These are phyloP conservation scores for Sardinella longiceps DNA, from an alignment of 2,797 vertebrate species.

Conservation along the genomic window DNA sequence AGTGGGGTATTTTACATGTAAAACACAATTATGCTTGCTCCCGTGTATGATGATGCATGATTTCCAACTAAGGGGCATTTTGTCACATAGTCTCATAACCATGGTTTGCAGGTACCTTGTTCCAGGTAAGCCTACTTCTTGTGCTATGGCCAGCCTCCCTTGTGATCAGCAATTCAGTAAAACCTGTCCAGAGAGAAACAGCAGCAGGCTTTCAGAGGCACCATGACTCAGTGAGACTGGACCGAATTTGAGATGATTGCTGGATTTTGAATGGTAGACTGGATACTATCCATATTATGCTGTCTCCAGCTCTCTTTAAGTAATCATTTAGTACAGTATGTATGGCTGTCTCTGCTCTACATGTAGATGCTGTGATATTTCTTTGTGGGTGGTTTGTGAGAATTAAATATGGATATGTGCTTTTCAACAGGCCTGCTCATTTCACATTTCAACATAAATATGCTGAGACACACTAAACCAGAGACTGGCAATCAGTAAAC, in stretches of 20 bases:
- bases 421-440: neutral
- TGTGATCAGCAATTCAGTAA: neutral
- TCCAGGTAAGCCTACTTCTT: too few relatives aligned
- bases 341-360: neutral
- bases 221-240: neutral
- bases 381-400: too few relatives aligned
- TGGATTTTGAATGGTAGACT: neutral
- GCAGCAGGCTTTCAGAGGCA: neutral
- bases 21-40: neutral
- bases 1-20: too few relatives aligned
- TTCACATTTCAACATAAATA: neutral
- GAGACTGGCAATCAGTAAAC: neutral
- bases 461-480: neutral
- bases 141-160: too few relatives aligned
- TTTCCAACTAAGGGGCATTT: neutral
- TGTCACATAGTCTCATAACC: neutral
- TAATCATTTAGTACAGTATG: neutral
- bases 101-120: neutral
- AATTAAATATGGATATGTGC: neutral
- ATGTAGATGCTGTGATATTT: too few relatives aligned
- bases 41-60: neutral
- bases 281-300: too few relatives aligned
- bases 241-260: neutral
- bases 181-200: neutral
- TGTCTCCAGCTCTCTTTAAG: neutral